These are phyloP conservation scores for Volucella inflata DNA, from an alignment of 2,888 invertebrate genomes.

Conservation along the genomic window DNA sequence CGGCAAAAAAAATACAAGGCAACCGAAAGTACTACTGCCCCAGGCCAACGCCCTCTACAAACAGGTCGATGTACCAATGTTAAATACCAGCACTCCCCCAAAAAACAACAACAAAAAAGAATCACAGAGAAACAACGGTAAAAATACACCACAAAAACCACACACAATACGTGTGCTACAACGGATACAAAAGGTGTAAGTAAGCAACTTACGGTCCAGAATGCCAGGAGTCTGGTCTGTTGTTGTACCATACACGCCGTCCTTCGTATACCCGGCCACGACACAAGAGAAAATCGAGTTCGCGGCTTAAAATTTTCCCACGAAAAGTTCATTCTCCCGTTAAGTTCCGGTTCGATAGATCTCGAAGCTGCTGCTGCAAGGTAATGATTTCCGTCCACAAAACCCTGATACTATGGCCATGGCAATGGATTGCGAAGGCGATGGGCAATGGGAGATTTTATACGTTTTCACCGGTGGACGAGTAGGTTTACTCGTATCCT, in stretches of 20 bases:
- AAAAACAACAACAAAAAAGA: background rate
- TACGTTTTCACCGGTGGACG: slow-evolving; percentile 1
- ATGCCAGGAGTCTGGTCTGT: background rate
- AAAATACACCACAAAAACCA: slow-evolving; percentile 43
- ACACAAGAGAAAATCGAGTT: slow-evolving; percentile 21
- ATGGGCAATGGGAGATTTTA: slow-evolving; percentile 7
- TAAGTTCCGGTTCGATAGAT: slow-evolving; percentile 68
- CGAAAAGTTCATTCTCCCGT: slow-evolving; percentile 57
- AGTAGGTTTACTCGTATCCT: background rate
- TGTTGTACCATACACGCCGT: too few relatives aligned
- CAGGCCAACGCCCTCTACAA: slow-evolving; percentile 21
- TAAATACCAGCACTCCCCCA: background rate
- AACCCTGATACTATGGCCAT: slow-evolving; percentile 3
- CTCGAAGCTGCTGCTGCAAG: slow-evolving; percentile 20
- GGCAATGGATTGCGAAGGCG: slow-evolving; percentile 13
- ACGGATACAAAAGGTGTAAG: slow-evolving; percentile 57
- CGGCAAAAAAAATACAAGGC: background rate
- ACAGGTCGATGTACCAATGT: slow-evolving; percentile 1
- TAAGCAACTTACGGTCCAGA: slow-evolving; percentile 43
- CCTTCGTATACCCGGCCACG: too few relatives aligned
- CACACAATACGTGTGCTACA: slow-evolving; percentile 19
- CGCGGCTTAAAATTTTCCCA: slow-evolving; percentile 48
- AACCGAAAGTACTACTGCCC: background rate
- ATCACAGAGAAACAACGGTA: slow-evolving; percentile 48
- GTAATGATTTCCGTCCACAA: slow-evolving; percentile 46